phyloP scores from a whole-genome alignment of 2,113 vertebrate species.

The Gymnogyps californianus region DNA sequence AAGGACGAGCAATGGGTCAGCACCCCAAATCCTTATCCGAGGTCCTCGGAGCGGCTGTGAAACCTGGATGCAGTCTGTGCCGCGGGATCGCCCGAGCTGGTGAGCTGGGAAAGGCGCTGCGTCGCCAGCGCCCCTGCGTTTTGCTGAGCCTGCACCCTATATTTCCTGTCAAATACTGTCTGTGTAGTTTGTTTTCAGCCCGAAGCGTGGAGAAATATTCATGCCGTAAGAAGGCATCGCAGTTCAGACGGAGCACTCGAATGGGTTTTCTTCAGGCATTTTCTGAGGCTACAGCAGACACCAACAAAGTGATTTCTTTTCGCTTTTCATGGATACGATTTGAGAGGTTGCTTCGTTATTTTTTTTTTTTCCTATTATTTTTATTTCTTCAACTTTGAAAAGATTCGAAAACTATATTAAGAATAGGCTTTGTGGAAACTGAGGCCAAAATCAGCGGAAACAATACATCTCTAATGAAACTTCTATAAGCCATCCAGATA shows the following conservation, averaged over 20 bases:
- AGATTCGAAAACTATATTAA: background rate
- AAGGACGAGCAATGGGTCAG: background rate
- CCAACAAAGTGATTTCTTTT: background rate
- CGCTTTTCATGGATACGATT: background rate
- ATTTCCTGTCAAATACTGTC: background rate
- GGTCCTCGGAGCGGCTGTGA: background rate
- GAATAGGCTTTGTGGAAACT: background rate
- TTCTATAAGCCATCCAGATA: background rate
- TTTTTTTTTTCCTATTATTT: background rate
- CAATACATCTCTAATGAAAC: slow-evolving; percentile 43
- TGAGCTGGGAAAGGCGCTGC: too few relatives aligned
- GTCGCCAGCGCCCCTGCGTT: fast-evolving
- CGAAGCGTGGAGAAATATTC: background rate
- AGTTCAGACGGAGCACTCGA: background rate
- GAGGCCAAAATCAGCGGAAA: background rate
- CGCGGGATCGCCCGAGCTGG: background rate
- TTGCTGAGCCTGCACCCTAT: background rate
- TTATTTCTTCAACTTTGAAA: background rate
- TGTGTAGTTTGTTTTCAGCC: background rate
- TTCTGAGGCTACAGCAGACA: background rate
- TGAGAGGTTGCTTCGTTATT: background rate
- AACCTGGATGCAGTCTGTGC: background rate
- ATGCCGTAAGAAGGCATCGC: background rate
- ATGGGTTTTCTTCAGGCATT: background rate
- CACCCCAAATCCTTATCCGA: background rate